Evolutionary conservation across 2,888 invertebrate genomes (phyloP), one percentile per base, ranked within the genome.

Genomic region (Eilema caniola): DNA sequence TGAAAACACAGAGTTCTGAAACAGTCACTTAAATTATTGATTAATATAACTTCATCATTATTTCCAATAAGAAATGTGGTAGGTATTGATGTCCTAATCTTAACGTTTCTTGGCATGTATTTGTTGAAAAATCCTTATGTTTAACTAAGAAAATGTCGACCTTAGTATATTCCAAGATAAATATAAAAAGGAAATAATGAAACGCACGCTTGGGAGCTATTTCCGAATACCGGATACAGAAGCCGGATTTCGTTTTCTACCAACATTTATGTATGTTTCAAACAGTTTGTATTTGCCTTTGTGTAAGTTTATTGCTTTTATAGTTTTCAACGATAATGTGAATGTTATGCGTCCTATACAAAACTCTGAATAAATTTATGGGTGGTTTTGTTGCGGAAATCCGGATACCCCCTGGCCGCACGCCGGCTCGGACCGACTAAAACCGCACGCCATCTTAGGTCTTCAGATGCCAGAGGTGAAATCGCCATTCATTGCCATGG

Each of bases 111-210:
- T 41, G 16, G 25, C 3, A 24, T 25, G 3, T 41, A 62, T 41
- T 41, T 64, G 64, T 64, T 53, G 11, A 56, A 41, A 53, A 31
- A 8, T 56, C n/a, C 10, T 65, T 31, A 10, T 53, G 14, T 28
- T 28, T n/a, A 53, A 31, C 12, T 10, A 14, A 53, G 25, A 47
- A 47, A 3, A 47, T 71, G 64, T 76, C 71, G 66, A 76, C 65
- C n/a, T n/a, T n/a, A n/a, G 56, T 75, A 78, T 77, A 71, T 70
- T 75, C 71, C 69, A 69, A 75, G 79, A 83, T 80, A 85, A 85
- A 82, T 84, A 82, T 81, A 79, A 81, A 84, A 83, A 81, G 83
- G 84, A 86, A 83, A 86, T 86, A 87, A 87, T 86, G 85, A 86
- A 86, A 85, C 79, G 78, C 78, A 81, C 83, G 84, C 87, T 82